Conservation (phyloP, 2,888 invertebrate genomes). For the Synergus laeviventris region DNA sequence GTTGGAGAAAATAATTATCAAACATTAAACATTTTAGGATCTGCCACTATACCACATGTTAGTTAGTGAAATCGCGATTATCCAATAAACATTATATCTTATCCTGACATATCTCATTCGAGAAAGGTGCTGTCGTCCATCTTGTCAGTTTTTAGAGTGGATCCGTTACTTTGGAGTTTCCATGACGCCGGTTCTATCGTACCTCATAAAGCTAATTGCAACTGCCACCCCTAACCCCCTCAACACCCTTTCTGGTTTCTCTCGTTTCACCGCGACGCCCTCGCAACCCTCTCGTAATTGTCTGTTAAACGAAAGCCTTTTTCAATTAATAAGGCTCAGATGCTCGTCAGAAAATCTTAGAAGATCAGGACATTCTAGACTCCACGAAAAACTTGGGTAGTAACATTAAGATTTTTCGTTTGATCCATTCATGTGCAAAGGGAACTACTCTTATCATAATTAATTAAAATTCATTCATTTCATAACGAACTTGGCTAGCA, state of each 20-base stretch:
- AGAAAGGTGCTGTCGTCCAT: background rate
- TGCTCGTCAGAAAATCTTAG: background rate
- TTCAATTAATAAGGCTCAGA: background rate
- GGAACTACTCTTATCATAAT: background rate
- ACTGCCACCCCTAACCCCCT: conserved; percentile 11
- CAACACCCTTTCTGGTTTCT: background rate
- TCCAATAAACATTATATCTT: background rate
- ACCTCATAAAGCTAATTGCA: conserved; percentile 22
- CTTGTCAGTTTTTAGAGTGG: background rate
- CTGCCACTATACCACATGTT: background rate
- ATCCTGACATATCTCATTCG: background rate
- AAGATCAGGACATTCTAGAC: background rate
- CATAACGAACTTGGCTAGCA: too few species aligned
- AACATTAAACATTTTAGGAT: background rate
- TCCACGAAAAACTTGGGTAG: background rate
- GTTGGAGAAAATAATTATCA: background rate
- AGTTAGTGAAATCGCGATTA: background rate
- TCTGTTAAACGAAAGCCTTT: conserved; percentile 13
- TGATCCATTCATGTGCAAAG: background rate
- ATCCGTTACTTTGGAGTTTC: background rate
- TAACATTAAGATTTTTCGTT: background rate
- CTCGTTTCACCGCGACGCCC: conserved; percentile 10
- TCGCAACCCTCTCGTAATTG: conserved; percentile 11
- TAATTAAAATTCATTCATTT: background rate
- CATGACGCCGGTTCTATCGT: background rate